Conservation (phyloP, 2,888 invertebrate species). For the Idaea biselata region DNA sequence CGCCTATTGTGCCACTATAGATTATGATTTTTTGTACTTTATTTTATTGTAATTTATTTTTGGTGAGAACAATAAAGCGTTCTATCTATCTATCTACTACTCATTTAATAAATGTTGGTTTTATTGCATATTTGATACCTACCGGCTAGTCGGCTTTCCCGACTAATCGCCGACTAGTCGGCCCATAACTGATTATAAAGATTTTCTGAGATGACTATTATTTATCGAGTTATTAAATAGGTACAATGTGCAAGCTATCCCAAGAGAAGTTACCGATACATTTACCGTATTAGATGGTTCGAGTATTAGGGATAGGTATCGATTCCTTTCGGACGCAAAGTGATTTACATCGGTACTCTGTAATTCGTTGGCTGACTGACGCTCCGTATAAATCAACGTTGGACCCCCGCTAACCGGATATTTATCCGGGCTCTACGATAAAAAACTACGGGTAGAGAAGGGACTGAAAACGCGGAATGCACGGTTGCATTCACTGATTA, state of each 20-base stretch:
- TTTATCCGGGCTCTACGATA: slow-evolving; percentile 68
- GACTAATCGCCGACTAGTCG: too few species aligned
- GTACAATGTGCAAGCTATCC: neutral
- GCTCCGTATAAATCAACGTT: slow-evolving; percentile 75
- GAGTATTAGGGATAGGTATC: slow-evolving; percentile 54
- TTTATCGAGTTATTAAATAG: too few species aligned
- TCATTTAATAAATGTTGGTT: too few species aligned
- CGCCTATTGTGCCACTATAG: too few species aligned
- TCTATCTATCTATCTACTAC: too few species aligned
- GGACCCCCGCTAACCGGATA: slow-evolving; percentile 77
- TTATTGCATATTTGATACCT: too few species aligned
- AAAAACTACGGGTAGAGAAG: slow-evolving; percentile 57
- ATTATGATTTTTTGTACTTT: too few species aligned
- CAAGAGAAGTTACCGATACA: neutral
- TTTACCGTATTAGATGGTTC: neutral
- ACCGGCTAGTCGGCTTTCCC: too few species aligned
- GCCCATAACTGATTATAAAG: too few species aligned
- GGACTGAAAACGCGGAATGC: slow-evolving; percentile 32
- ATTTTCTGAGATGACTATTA: too few species aligned
- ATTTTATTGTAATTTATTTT: too few species aligned
- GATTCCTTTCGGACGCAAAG: slow-evolving; percentile 56
- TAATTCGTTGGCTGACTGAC: slow-evolving; percentile 77
- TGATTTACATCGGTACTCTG: slow-evolving; percentile 75
- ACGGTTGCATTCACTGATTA: slow-evolving; percentile 42
- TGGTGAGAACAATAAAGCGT: too few species aligned